phyloP scores from a whole-genome alignment of 2,113 vertebrate species.

The Penelope pileata region DNA sequence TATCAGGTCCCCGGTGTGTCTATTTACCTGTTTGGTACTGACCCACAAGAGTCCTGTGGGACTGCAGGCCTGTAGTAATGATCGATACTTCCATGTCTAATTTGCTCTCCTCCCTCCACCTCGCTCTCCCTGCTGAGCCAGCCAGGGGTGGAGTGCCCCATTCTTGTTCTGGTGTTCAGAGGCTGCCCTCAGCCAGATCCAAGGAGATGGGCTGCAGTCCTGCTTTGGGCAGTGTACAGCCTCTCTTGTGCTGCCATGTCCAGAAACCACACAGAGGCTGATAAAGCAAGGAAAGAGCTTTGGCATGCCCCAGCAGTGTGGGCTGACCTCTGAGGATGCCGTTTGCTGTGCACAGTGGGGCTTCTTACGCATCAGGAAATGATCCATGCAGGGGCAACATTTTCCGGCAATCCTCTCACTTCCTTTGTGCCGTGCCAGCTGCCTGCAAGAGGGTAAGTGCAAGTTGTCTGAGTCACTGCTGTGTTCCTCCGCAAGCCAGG shows the following conservation, averaged over 20 bases:
- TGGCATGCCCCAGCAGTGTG: rapidly evolving
- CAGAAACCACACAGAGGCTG: not conserved
- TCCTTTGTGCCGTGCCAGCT: not conserved
- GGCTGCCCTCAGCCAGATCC: not conserved
- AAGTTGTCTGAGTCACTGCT: not conserved
- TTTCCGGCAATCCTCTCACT: rapidly evolving
- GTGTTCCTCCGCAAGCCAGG: not conserved
- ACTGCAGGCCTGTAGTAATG: too few relatives aligned
- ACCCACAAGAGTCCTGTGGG: not conserved
- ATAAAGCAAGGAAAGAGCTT: not conserved
- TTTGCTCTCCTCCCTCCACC: not conserved
- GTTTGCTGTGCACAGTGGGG: not conserved
- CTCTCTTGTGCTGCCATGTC: not conserved
- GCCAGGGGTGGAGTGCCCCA: not conserved
- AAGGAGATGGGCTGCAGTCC: not conserved
- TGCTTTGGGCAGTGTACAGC: not conserved
- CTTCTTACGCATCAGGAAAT: not conserved
- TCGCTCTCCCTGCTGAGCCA: rapidly evolving
- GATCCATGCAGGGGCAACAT: not conserved
- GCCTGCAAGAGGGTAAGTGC: not conserved
- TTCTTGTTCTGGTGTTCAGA: not conserved
- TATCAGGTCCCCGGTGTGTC: not conserved
- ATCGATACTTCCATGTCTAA: not conserved
- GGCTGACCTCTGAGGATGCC: not conserved
- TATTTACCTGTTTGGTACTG: not conserved